Conservation (phyloP, 2,888 invertebrate species). For the Dicyrtoma fusca region DNA sequence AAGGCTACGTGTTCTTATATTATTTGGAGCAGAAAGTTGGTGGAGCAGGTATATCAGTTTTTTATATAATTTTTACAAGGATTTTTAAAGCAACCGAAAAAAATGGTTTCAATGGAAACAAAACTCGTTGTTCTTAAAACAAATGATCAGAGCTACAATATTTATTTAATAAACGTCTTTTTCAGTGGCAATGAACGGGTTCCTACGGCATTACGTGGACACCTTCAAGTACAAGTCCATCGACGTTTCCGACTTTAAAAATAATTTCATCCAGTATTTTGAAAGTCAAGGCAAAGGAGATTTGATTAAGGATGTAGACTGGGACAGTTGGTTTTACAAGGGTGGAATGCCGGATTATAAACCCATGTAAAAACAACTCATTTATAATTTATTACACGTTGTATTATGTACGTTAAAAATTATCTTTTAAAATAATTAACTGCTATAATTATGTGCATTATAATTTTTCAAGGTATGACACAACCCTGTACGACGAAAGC, state of each 20-base stretch:
- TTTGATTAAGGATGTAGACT: slow-evolving; percentile 67
- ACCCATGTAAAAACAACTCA: slow-evolving; percentile 66
- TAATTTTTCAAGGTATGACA: slow-evolving; percentile 69
- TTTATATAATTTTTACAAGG: not conserved
- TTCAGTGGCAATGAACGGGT: slow-evolving; percentile 74
- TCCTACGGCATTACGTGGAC: slow-evolving; percentile 77
- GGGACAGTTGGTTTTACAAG: slow-evolving; percentile 78
- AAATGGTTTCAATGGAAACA: too few species aligned
- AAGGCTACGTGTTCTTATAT: slow-evolving; percentile 83
- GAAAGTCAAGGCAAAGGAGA: slow-evolving; percentile 31
- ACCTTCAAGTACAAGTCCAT: slow-evolving; percentile 80
- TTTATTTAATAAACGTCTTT: slow-evolving; percentile 61
- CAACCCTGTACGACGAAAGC: slow-evolving; percentile 68
- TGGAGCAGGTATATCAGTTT: slow-evolving; percentile 68
- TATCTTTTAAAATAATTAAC: too few species aligned
- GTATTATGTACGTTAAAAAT: too few species aligned
- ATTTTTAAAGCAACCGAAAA: too few species aligned
- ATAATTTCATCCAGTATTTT: slow-evolving; percentile 72
- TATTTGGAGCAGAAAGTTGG: slow-evolving; percentile 81
- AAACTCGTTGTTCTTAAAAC: too few species aligned
- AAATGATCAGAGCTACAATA: slow-evolving; percentile 12
- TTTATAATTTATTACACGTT: too few species aligned
- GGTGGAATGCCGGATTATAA: slow-evolving; percentile 88
- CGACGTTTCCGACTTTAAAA: slow-evolving; percentile 78
- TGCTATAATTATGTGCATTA: too few species aligned